phyloP scores from a whole-genome alignment of 1,140 invertebrate genomes.

The Brachionus rotundiformis region DNA sequence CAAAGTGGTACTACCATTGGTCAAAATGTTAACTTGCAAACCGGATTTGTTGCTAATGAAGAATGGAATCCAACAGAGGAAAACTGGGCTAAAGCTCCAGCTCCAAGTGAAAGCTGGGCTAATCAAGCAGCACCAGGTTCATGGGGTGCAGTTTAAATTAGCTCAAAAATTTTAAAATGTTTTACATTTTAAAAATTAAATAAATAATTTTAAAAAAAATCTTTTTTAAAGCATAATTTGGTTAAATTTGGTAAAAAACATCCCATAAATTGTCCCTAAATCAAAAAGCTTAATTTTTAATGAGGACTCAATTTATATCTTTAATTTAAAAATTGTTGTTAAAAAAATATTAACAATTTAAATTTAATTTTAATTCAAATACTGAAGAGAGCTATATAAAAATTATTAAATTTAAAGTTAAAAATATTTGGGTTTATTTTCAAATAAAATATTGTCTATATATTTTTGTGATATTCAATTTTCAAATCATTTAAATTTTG shows the following conservation, averaged over 20 bases:
- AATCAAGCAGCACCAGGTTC: slow-evolving; percentile 14
- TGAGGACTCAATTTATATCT: too few species aligned
- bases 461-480: too few species aligned
- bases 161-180: neutral
- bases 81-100: slow-evolving; percentile 47
- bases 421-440: too few species aligned
- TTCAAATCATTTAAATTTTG: too few species aligned
- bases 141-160: slow-evolving; percentile 38
- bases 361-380: too few species aligned
- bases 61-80: slow-evolving; percentile 49
- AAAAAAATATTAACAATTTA: too few species aligned
- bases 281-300: neutral
- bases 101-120: slow-evolving; percentile 43
- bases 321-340: too few species aligned
- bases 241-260: too few species aligned
- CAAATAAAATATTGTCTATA: too few species aligned
- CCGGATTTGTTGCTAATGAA: slow-evolving; percentile 48
- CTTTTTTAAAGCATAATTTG: too few species aligned
- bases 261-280: neutral
- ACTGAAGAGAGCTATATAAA: too few species aligned
- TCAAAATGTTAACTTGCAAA: slow-evolving; percentile 6
- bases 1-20: slow-evolving; percentile 25
- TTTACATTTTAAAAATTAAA: neutral
- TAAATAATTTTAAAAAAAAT: neutral
- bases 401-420: too few species aligned